Conservation (phyloP, 1,140 invertebrate genomes). For the Musca vetustissima region DNA sequence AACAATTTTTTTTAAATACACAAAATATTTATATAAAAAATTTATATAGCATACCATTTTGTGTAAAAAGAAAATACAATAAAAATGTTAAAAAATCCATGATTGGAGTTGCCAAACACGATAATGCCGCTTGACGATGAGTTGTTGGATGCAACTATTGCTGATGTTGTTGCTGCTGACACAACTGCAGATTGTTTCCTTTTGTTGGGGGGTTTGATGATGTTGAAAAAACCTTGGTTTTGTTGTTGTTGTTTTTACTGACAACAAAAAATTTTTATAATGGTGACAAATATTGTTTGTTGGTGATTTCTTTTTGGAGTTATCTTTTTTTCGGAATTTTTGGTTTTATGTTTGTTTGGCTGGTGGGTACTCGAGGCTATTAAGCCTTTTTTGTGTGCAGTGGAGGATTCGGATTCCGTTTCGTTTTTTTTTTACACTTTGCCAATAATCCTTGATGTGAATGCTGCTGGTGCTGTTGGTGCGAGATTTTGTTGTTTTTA, state of each 20-base stretch:
- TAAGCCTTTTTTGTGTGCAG: slow-evolving; percentile 2
- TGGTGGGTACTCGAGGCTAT: background rate
- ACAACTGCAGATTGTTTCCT: too few relatives aligned
- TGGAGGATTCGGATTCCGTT: background rate
- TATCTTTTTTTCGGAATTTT: too few relatives aligned
- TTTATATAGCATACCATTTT: slow-evolving; percentile 40
- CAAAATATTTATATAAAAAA: slow-evolving; percentile 4
- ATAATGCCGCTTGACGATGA: too few relatives aligned
- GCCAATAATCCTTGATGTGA: slow-evolving; percentile 3
- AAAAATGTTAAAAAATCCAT: slow-evolving; percentile 40
- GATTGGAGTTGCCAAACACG: slow-evolving; percentile 18
- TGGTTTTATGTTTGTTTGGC: too few relatives aligned
- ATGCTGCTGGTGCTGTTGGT: background rate
- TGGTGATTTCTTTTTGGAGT: background rate
- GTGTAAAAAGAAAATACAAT: slow-evolving; percentile 34
- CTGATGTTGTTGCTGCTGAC: background rate
- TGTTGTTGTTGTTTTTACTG: too few relatives aligned
- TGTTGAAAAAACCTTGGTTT: background rate
- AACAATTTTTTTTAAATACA: too few relatives aligned
- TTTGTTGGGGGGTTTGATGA: too few relatives aligned
- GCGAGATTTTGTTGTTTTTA: background rate
- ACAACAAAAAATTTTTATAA: too few relatives aligned
- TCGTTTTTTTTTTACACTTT: background rate
- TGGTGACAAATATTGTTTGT: too few relatives aligned
- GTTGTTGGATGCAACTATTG: background rate